Conservation (phyloP, 2,113 vertebrate genomes). For the Burhinus bistriatus region DNA sequence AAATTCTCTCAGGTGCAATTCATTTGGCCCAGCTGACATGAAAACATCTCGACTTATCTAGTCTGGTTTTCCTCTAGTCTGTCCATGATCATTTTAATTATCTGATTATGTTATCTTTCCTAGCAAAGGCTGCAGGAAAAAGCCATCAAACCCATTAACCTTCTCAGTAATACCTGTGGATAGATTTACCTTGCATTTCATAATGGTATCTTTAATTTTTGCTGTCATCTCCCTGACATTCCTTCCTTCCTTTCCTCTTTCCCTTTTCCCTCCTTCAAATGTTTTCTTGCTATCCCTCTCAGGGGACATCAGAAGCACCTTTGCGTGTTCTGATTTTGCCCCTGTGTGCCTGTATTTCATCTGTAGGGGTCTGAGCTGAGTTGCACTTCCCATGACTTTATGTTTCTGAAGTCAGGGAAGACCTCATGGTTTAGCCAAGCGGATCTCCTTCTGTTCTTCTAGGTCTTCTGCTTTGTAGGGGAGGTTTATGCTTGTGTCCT, state of each 20-base stretch:
- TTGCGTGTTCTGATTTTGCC: background rate
- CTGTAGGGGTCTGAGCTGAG: background rate
- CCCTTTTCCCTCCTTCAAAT: background rate
- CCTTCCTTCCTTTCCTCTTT: background rate
- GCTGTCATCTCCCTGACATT: background rate
- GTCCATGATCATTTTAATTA: background rate
- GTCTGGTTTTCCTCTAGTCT: constrained; percentile 26
- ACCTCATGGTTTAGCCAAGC: background rate
- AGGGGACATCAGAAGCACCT: background rate
- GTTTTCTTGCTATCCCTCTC: background rate
- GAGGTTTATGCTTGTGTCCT: background rate
- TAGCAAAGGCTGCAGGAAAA: background rate
- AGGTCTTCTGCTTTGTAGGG: background rate
- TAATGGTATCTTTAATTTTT: background rate
- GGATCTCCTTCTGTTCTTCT: background rate
- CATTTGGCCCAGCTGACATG: constrained; percentile 21
- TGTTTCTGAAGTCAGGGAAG: background rate
- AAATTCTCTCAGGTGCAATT: constrained; percentile 50
- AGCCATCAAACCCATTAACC: background rate
- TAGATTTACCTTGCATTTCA: background rate
- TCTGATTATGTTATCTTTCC: background rate
- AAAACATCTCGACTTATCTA: background rate
- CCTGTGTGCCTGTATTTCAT: background rate
- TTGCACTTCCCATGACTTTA: background rate
- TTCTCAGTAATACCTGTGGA: background rate